phyloP scores from a whole-genome alignment of 2,797 vertebrate genomes.

The Myotis findleyi region DNA sequence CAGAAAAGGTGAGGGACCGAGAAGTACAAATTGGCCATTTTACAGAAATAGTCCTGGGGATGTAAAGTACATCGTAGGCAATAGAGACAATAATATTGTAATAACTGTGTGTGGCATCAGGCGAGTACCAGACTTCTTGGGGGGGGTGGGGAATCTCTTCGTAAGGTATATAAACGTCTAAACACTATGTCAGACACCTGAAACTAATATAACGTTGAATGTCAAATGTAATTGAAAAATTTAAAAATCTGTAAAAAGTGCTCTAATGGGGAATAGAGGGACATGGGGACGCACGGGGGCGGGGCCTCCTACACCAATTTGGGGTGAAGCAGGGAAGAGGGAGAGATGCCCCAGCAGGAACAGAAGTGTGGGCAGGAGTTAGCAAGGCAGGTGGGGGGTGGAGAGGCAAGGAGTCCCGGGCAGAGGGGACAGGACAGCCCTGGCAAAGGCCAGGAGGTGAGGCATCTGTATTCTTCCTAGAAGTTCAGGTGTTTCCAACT shows the following conservation, averaged over 20 bases:
- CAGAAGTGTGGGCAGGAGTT: neutral
- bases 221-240: neutral
- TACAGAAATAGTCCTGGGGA: neutral
- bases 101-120: neutral
- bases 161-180: neutral
- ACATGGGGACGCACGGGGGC: fast-evolving
- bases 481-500: neutral
- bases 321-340: neutral
- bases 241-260: neutral
- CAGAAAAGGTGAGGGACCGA: neutral
- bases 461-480: neutral
- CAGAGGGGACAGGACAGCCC: neutral
- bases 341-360: neutral
- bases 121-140: too few species aligned
- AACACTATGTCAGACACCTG: neutral
- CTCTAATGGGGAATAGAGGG: too few species aligned
- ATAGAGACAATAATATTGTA: too few species aligned
- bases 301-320: neutral
- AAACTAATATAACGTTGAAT: neutral
- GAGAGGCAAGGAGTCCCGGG: neutral
- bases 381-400: neutral
- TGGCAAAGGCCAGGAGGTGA: neutral
- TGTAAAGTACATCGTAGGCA: neutral
- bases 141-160: too few species aligned
- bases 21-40: neutral